These are phyloP conservation scores for Misgurnus anguillicaudatus DNA, from an alignment of 2,113 vertebrate species.

Conservation along the genomic window DNA sequence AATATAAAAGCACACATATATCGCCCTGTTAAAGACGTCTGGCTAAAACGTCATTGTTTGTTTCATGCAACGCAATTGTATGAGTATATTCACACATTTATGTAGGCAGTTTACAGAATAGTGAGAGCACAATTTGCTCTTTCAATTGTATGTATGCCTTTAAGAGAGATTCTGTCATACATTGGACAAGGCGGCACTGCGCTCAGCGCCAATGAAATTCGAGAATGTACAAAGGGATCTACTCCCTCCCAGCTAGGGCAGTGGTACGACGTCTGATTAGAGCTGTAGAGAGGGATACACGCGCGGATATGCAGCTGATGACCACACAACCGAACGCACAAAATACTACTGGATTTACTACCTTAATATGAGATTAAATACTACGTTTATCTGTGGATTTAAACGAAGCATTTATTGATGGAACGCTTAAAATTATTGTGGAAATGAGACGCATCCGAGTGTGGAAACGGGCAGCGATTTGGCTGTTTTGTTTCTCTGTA, in stretches of 20 bases:
- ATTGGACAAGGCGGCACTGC: constrained; percentile 52
- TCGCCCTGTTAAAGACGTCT: no score
- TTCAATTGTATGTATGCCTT: constrained; percentile 6
- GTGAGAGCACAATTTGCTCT: no score
- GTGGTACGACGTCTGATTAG: constrained; percentile 28
- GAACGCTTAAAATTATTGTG: not conserved
- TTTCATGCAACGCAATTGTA: not conserved
- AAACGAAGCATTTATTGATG: constrained; percentile 14
- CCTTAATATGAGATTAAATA: constrained; percentile 4
- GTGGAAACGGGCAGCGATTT: constrained; percentile 64
- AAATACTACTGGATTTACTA: constrained; percentile 10
- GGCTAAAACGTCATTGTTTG: no score
- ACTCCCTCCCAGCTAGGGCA: constrained; percentile 48
- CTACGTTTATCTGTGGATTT: not conserved
- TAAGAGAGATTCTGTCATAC: constrained; percentile 10
- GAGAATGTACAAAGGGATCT: constrained; percentile 59
- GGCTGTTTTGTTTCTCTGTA: constrained; percentile 54
- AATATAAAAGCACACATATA: no score
- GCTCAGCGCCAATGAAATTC: constrained; percentile 58
- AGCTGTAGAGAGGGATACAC: constrained; percentile 10
- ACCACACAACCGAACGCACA: not conserved
- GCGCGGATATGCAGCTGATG: constrained; percentile 11
- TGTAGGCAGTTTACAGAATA: no score
- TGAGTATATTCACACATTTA: not conserved
- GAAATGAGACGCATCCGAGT: constrained; percentile 58